phyloP scores from a whole-genome alignment of 2,797 vertebrate species.

The Sebastes dallii region DNA sequence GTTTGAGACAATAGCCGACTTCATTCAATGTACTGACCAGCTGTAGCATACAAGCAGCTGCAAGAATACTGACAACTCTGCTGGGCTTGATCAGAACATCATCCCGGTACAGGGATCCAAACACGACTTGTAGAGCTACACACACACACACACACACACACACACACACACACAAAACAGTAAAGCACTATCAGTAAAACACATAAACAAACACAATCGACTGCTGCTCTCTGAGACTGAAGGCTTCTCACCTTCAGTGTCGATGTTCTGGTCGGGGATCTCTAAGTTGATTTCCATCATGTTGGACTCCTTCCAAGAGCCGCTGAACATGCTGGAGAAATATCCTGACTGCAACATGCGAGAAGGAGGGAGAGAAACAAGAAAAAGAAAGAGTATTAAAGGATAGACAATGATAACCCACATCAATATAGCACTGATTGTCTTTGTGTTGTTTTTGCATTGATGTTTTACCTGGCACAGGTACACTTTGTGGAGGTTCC shows the following conservation, averaged over 20 bases:
- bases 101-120: slow-evolving; percentile 96
- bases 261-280: slow-evolving; percentile 98
- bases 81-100: slow-evolving; percentile 97
- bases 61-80: slow-evolving; percentile 92
- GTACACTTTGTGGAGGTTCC: slow-evolving; percentile 98
- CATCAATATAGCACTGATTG: not conserved
- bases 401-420: rapidly evolving
- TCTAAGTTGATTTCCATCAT: slow-evolving; percentile 95
- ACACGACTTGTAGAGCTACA: slow-evolving; percentile 94
- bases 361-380: not conserved
- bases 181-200: not conserved
- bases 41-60: slow-evolving; percentile 97
- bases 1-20: not conserved
- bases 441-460: not conserved
- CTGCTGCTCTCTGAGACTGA: not conserved
- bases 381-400: not conserved
- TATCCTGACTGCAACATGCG: slow-evolving; percentile 89
- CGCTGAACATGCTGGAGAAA: slow-evolving; percentile 99
- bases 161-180: not conserved
- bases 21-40: slow-evolving; percentile 84
- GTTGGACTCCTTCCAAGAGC: slow-evolving; percentile 97
- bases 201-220: not conserved
- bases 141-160: not conserved
- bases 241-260: slow-evolving; percentile 89
- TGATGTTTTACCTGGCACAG: slow-evolving; percentile 90